Percentiles rank a stretch among this genome's conserved stretches.
These are phyloP conservation scores for Cynopterus sphinx DNA, from an alignment of 2,797 vertebrate genomes.

Conservation along the genomic window DNA sequence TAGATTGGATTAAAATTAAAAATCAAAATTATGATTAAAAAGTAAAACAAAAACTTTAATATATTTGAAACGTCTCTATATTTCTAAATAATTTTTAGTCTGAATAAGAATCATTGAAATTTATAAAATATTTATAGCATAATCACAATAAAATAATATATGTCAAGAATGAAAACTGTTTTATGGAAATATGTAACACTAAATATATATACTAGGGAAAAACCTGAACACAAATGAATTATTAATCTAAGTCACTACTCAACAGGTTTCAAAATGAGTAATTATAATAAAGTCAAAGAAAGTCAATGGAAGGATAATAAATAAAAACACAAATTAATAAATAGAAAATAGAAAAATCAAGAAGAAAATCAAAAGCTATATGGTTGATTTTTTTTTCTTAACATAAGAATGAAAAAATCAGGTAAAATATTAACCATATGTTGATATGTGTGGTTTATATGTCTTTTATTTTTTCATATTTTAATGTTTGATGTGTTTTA, in stretches of 20 bases:
- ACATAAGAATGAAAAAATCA: not conserved
- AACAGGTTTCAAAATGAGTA: not conserved
- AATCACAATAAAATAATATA: not conserved
- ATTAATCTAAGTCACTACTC: not conserved
- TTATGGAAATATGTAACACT: not conserved
- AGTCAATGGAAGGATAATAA: not conserved
- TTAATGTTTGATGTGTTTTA: not conserved
- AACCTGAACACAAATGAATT: not conserved
- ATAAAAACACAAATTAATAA: not conserved
- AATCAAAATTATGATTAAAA: not conserved
- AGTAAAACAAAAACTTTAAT: not conserved
- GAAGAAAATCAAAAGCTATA: not conserved
- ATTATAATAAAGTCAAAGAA: not conserved
- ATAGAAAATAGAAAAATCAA: not conserved
- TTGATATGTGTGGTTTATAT: not conserved
- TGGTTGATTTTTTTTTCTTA: not conserved
- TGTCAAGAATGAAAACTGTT: not conserved
- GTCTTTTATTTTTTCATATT: not conserved
- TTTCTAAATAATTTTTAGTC: not conserved
- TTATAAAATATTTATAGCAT: not conserved
- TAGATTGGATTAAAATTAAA: not conserved
- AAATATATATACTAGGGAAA: not conserved
- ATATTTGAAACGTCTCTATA: not conserved
- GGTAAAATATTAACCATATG: not conserved
- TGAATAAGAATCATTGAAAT: not conserved